phyloP scores from a whole-genome alignment of 2,797 vertebrate species.

The Gouania willdenowi region DNA sequence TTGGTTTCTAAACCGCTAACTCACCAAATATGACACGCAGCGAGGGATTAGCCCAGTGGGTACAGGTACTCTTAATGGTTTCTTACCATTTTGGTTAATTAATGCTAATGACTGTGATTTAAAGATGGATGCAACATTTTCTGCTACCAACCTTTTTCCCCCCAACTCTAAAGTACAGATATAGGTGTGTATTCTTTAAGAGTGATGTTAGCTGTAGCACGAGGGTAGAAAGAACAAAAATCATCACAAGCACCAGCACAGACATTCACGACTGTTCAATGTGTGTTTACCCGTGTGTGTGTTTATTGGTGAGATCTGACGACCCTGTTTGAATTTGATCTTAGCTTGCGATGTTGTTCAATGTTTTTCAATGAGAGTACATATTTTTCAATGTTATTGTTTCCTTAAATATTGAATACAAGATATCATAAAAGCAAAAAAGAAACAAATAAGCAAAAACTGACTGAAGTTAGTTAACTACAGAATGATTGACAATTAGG shows the following conservation, averaged over 20 bases:
- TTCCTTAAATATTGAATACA: too few species aligned
- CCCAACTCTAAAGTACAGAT: conserved; percentile 11
- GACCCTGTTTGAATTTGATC: conserved; percentile 18
- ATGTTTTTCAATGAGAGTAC: conserved; percentile 8
- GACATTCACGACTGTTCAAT: not conserved
- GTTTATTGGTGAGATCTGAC: conserved; percentile 9
- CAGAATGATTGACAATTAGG: too few species aligned
- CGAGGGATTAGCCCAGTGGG: conserved; percentile 25
- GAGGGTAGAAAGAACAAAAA: conserved; percentile 3
- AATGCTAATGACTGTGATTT: conserved; percentile 50
- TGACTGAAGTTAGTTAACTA: too few species aligned
- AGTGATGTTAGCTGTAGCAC: conserved; percentile 11
- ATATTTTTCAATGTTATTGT: conserved; percentile 1
- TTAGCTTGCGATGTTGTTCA: conserved; percentile 10
- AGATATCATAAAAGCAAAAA: too few species aligned
- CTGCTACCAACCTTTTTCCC: conserved; percentile 41
- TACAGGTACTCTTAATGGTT: conserved; percentile 35
- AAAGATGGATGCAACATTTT: conserved; percentile 35
- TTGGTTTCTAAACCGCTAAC: not conserved
- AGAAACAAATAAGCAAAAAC: too few species aligned
- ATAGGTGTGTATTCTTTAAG: conserved; percentile 13
- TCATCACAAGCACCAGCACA: not conserved
- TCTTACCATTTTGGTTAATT: conserved; percentile 50
- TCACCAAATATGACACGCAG: not conserved
- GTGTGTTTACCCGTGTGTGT: not conserved